These are phyloP conservation scores for Argya squamiceps DNA, from an alignment of 2,797 vertebrate genomes.

Conservation along the genomic window DNA sequence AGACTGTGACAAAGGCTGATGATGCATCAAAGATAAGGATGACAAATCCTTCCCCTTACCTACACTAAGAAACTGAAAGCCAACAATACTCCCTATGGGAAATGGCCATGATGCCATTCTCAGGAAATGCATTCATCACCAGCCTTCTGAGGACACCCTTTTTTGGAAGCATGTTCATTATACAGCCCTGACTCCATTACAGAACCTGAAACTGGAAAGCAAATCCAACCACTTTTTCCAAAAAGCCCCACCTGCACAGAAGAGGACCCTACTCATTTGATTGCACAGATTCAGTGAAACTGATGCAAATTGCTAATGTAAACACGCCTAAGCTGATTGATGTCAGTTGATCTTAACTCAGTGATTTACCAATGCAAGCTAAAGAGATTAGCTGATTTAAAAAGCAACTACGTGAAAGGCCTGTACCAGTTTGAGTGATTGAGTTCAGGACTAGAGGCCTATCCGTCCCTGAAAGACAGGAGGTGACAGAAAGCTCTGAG, in stretches of 20 bases:
- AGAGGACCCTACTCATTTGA: neutral
- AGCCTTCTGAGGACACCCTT: neutral
- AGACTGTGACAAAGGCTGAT: neutral
- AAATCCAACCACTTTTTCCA: neutral
- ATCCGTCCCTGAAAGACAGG: neutral
- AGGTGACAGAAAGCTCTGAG: neutral
- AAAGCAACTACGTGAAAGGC: neutral
- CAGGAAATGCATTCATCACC: neutral
- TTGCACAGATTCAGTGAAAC: neutral
- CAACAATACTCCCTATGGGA: neutral
- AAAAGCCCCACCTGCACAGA: neutral
- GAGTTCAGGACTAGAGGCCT: neutral
- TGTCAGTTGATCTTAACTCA: slow-evolving; percentile 10
- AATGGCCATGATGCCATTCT: neutral
- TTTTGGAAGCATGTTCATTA: neutral
- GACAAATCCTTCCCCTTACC: neutral
- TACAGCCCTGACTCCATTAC: neutral
- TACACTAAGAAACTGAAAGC: neutral
- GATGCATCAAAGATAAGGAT: neutral
- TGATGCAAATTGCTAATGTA: neutral
- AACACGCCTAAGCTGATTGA: slow-evolving; percentile 9
- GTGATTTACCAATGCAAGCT: neutral
- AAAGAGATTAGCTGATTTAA: slow-evolving; percentile 40
- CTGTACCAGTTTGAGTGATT: neutral
- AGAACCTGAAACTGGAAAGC: neutral